Evolutionary conservation across 2,888 invertebrate species (phyloP).

Genomic region (Norana najaformis): DNA sequence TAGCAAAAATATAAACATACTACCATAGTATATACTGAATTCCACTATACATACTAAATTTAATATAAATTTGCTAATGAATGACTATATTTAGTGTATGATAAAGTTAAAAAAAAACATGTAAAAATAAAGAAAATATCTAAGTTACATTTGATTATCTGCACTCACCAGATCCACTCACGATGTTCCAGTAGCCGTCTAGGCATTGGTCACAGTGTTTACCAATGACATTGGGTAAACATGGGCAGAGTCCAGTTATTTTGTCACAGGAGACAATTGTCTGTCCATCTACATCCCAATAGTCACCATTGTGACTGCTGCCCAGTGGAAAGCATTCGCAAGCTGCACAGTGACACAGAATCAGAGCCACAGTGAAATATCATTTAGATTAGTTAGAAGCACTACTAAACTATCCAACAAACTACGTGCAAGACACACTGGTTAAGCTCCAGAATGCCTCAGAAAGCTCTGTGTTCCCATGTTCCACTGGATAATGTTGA

Average conservation of each 20-base stretch:
- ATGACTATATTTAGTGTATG: not conserved
- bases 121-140: not conserved
- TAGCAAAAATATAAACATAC: too few species aligned
- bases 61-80: not conserved
- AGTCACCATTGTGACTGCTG: slow-evolving; percentile 47
- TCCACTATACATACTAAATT: too few species aligned
- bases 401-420: not conserved
- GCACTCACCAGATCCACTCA: slow-evolving; percentile 25
- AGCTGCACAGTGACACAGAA: slow-evolving; percentile 66
- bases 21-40: too few species aligned
- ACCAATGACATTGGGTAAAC: slow-evolving; percentile 58
- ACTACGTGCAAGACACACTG: not conserved
- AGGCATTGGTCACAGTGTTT: slow-evolving; percentile 57
- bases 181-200: slow-evolving; percentile 65
- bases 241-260: slow-evolving; percentile 59
- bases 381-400: too few species aligned
- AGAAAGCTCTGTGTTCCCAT: not conserved
- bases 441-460: not conserved
- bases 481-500: not conserved
- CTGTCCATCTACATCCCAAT: slow-evolving; percentile 43
- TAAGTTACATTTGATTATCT: not conserved
- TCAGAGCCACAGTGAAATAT: not conserved
- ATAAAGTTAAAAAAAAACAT: not conserved
- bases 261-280: slow-evolving; percentile 55
- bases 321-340: slow-evolving; percentile 87